Evolutionary conservation across 2,113 vertebrate species (phyloP), one percentile per base, ranked within the genome.

Genomic region (Leucosticte australis): DNA sequence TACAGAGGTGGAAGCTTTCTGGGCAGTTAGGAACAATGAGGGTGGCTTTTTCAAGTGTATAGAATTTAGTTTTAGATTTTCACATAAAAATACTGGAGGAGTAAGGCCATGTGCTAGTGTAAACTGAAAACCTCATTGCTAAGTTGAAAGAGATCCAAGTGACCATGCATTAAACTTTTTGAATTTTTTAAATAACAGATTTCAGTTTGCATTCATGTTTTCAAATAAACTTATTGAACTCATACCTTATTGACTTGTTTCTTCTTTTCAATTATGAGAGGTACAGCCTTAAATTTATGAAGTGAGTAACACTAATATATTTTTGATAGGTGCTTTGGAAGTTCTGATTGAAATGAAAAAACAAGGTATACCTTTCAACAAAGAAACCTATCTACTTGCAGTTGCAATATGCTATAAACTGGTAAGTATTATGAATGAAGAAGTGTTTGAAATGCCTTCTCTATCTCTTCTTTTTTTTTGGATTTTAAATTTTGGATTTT

Each of bases 381-480:
- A 94, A 96, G 98, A 99, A 75, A 99, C 98, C 24, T 97, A 98
- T n/a, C 87, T 94, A 3, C 97, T 99, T 92, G 99, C 98, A 37
- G 97, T 96, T 96, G 99, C 97, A 44, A 97, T 98, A 96, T 99
- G 98, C 97, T 99, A 99, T 97, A 99, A 99, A 97, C 76, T 99
- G 98, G 99, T 99, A 98, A 96, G 76, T 57, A 35, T 79, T 35
- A 9, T 42, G 44, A 65, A 55, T 49, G 56, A 68, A 35, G 57
- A 89, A 22, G 13, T 27, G 6, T 44, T 82, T 79, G 11, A 95
- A 87, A 39, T 94, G 19, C 53, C 7, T 90, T 70, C 31, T 60
- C 6, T 55, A 5, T 81, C 31, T 52, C 44, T 75, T 62, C 18
- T 10, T 64, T 81, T 49, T 46, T 56, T 41, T 19, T 15, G 1